These are phyloP conservation scores for Drosophila pandora DNA, from an alignment of 1,140 invertebrate genomes.

Conservation along the genomic window DNA sequence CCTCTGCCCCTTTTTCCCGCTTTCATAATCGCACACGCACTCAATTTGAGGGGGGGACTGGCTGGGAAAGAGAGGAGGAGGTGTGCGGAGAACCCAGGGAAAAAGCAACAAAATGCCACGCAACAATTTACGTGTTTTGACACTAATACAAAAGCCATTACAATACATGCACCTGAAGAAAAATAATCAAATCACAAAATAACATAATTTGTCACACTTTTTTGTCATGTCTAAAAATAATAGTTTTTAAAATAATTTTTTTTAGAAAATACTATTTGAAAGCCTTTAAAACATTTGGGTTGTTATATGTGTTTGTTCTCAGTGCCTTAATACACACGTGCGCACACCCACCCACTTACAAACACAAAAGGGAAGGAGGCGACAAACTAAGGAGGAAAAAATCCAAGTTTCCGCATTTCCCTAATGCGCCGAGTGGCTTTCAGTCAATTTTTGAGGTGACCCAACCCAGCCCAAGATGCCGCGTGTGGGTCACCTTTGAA, in stretches of 20 bases:
- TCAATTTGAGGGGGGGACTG: not conserved
- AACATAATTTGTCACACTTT: not conserved
- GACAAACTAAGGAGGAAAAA: conserved; percentile 22
- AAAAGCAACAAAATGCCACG: conserved; percentile 69
- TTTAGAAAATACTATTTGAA: too few species aligned
- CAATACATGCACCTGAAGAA: conserved; percentile 62
- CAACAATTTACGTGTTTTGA: conserved; percentile 81
- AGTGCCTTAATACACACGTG: conserved; percentile 41
- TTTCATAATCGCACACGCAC: conserved; percentile 54
- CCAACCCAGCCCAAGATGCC: conserved; percentile 9
- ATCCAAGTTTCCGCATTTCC: conserved; percentile 59
- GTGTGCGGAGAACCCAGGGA: not conserved
- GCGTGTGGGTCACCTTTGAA: conserved; percentile 45
- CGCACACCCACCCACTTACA: conserved; percentile 23
- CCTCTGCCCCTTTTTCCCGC: conserved; percentile 18
- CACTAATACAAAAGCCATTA: conserved; percentile 81
- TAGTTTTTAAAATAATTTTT: too few species aligned
- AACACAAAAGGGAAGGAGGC: conserved; percentile 29
- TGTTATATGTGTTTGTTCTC: not conserved
- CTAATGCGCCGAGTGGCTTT: conserved; percentile 58
- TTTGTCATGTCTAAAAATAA: not conserved
- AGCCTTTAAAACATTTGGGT: too few species aligned
- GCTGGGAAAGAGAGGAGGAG: not conserved
- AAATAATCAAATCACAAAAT: conserved; percentile 2
- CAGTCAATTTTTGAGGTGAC: conserved; percentile 54